These are phyloP conservation scores for Bellardia pandia DNA, from an alignment of 2,888 invertebrate species.

Conservation along the genomic window DNA sequence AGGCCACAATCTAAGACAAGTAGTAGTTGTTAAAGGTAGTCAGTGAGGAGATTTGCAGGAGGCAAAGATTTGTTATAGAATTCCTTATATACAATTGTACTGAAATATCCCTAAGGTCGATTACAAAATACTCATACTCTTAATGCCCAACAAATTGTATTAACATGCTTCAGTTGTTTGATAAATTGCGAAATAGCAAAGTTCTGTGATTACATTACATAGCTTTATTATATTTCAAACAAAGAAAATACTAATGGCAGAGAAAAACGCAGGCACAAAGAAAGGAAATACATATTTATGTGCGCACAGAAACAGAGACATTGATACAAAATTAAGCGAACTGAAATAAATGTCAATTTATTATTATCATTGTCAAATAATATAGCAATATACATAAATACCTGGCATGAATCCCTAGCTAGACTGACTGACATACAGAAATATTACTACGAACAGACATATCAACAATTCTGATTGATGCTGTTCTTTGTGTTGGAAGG, in stretches of 20 bases:
- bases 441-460: no score
- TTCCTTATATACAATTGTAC: constrained; percentile 32
- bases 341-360: constrained; percentile 72
- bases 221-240: constrained; percentile 26
- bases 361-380: constrained; percentile 28
- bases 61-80: constrained; percentile 36
- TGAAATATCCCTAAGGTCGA: constrained; percentile 62
- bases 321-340: background rate
- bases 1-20: no score
- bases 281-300: background rate
- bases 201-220: constrained; percentile 65
- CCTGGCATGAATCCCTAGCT: background rate
- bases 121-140: constrained; percentile 48
- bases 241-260: background rate
- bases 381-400: background rate
- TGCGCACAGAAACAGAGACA: no score
- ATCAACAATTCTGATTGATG: constrained; percentile 23
- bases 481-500: background rate
- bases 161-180: constrained; percentile 71
- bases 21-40: no score
- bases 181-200: constrained; percentile 71
- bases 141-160: constrained; percentile 57
- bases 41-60: no score
- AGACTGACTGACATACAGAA: no score
- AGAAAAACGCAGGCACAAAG: background rate